These are phyloP conservation scores for Pongo pygmaeus DNA, from an alignment of 2,113 vertebrate species.

Conservation along the genomic window DNA sequence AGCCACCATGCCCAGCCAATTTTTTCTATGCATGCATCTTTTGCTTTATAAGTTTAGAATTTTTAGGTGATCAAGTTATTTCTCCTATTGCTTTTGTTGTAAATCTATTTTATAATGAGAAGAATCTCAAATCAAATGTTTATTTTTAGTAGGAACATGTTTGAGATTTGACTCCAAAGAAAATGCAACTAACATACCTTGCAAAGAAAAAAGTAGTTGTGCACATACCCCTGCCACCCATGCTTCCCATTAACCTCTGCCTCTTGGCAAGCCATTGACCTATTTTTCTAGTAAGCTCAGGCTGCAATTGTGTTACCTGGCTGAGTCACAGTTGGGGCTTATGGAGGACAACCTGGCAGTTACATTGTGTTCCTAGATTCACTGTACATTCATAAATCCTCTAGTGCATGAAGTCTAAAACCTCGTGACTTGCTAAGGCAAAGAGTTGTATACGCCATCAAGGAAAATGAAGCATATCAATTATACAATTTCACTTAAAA, in stretches of 20 bases:
- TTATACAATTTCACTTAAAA: not conserved
- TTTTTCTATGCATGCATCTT: not conserved
- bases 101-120: not conserved
- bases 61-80: not conserved
- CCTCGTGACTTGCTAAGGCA: slow-evolving; percentile 68
- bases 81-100: not conserved
- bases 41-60: not conserved
- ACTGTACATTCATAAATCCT: slow-evolving; percentile 74
- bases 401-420: slow-evolving; percentile 68
- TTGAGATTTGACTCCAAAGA: slow-evolving; percentile 3
- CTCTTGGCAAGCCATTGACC: slow-evolving; percentile 80
- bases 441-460: slow-evolving; percentile 6
- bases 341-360: slow-evolving; percentile 71
- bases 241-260: slow-evolving; percentile 71
- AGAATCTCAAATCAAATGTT: not conserved
- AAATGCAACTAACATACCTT: not conserved
- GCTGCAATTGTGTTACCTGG: slow-evolving; percentile 77
- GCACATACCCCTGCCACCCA: no score
- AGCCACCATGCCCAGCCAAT: no score
- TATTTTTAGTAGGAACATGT: slow-evolving; percentile 14
- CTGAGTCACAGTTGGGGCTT: slow-evolving; percentile 72
- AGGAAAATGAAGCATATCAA: not conserved
- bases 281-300: slow-evolving; percentile 77
- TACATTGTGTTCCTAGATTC: slow-evolving; percentile 76
- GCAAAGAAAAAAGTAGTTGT: not conserved